Percentiles rank a stretch among this genome's conserved stretches.
Conservation (phyloP, 2,888 invertebrate species). For the Bombylius major region DNA sequence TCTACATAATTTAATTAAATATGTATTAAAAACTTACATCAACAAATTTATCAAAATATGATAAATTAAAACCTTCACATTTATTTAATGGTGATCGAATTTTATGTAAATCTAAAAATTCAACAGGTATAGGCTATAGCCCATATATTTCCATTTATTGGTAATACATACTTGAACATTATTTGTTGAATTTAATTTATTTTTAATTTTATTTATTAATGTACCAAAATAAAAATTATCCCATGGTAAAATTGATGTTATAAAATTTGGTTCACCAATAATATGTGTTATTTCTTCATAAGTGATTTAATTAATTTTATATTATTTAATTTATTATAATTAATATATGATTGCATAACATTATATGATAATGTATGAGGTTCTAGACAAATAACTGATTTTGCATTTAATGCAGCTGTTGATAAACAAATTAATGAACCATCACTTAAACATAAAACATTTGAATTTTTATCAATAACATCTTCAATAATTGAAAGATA, state of each 20-base stretch:
- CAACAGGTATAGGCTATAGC: constrained; percentile 69
- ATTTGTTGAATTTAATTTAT: constrained; percentile 32
- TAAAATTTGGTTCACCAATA: constrained; percentile 77
- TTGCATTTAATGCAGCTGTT: constrained; percentile 60
- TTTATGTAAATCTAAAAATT: constrained; percentile 83
- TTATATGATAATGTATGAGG: constrained; percentile 47
- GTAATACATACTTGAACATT: constrained; percentile 48
- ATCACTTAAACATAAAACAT: constrained; percentile 69
- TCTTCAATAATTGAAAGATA: constrained; percentile 50
- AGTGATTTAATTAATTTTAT: constrained; percentile 48
- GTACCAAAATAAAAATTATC: constrained; percentile 77
- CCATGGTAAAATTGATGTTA: constrained; percentile 76
- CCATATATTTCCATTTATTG: constrained; percentile 53
- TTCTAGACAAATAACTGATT: constrained; percentile 56
- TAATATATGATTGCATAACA: constrained; percentile 51
- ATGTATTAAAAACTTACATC: constrained; percentile 46
- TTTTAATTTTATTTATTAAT: constrained; percentile 42
- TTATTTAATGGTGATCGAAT: constrained; percentile 69
- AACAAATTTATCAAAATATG: constrained; percentile 74
- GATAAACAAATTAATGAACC: constrained; percentile 65
- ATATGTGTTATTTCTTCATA: constrained; percentile 50
- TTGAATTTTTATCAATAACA: constrained; percentile 43
- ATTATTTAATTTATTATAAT: constrained; percentile 49
- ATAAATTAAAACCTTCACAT: constrained; percentile 78
- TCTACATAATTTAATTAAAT: not conserved